Evolutionary conservation across 2,797 vertebrate genomes (phyloP), one percentile per base, ranked within the genome.

Genomic region (Aselliscus stoliczkanus): DNA sequence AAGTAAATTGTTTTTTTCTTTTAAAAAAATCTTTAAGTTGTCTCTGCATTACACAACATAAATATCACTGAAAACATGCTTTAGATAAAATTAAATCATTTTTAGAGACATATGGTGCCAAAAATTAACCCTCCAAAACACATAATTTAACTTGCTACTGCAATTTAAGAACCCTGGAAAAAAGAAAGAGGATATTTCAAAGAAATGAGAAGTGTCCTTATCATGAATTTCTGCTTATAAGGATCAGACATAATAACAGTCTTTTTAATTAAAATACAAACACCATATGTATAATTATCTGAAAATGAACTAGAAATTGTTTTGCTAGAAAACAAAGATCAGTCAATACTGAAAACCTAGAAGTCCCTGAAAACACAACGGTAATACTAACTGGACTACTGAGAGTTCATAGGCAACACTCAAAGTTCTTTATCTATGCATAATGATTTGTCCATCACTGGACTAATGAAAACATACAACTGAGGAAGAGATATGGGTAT

Each of bases 251-350:
- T 96, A 93, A 93, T 90, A 97, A 97, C 94, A 91, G 90, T 95
- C 73, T 97, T 96, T 96, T 97, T 89, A 97, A 97, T 97, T 97
- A 97, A 97, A 97, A 95, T 94, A 96, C 95, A 94, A 95, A 96
- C 93, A 86, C 96, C 97, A 95, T 96, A 96, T 98, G 96, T 95
- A 96, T 39, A 90, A 90, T 88, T 91, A 96, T 97, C 64, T 85
- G 76, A 93, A 94, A 97, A 96, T 96, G 87, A 96, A 96, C 92
- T 88, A 89, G 82, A 95, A 94, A 96, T 97, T 79, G 37, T 88
- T 93, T 91, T 96, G 27, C 80, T 52, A 93, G 72, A 73, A 96
- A 96, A 96, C 93, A 97, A 97, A 97, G 96, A 92, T 95, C 77
- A 96, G 91, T 91, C 83, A 92, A 90, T 93, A 93, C 18, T 23